Base-by-base conservation (phyloP, 2,888 invertebrate species). In the Listrodromus nycthemerus region DNA sequence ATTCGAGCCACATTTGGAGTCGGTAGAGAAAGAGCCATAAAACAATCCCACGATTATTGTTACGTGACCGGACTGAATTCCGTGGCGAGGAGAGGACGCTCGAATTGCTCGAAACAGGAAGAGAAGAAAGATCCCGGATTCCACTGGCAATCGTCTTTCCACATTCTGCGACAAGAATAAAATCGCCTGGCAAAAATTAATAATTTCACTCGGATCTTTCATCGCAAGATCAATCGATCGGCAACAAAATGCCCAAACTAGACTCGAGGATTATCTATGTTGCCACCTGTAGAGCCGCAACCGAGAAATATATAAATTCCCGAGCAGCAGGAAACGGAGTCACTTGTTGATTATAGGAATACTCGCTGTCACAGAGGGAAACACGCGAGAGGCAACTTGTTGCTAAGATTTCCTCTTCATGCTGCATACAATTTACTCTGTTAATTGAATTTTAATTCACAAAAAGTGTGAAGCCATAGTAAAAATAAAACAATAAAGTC, bases 261-360 rank as follows among this genome's bases (percentile, higher is more conserved):
- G 73, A 19, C 71, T 21, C 41, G 63, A 71, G 55, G 82, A 84
- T 81, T 85, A 85, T 82, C 78, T 79, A 85, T 87, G 87, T 87
- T 88, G 85, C 91, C 91, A 91, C 91, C 91, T 91, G 91, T 91
- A 87, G 91, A 89, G 89, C 82, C 87, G 88, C 87, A 87, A 83
- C 86, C 85, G 88, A 86, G 89, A 89, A 86, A 90, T 89, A 89
- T 88, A 90, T 89, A 89, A 91, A 90, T 91, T 90, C 89, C 87
- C 86, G 87, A 79, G 88, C 74, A 83, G 71, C 76, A 86, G 86
- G 85, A 85, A 83, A 83, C 83, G 69, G 82, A 86, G 88, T 91
- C 91, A 91, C 91, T 91, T 91, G 91, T 91, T 91, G 91, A 91
- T 91, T 90, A 91, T 87, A 86, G 88, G 87, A 65, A 83, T 83